Conservation (phyloP, 2,797 vertebrate species). For the Onychomys torridus region DNA sequence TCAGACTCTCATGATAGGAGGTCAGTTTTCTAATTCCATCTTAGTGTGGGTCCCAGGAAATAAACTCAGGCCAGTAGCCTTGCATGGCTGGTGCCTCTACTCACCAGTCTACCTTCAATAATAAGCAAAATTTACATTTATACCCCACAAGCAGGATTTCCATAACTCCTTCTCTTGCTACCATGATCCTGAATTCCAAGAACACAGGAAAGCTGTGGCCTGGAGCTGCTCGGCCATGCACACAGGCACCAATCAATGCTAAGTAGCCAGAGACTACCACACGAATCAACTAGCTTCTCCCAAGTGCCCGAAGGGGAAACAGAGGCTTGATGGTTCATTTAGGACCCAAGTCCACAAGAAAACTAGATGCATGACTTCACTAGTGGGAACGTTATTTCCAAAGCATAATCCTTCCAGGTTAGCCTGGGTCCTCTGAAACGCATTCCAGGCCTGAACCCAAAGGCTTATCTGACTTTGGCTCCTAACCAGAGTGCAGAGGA, state of each 20-base stretch:
- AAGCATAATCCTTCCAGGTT: slow-evolving; percentile 26
- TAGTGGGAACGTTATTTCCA: slow-evolving; percentile 41
- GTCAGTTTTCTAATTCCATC: background rate
- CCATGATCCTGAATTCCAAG: background rate
- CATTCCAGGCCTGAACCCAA: accelerated
- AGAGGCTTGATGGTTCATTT: slow-evolving; percentile 19
- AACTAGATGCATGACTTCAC: background rate
- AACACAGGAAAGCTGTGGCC: background rate
- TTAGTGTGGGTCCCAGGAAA: background rate
- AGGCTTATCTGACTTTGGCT: slow-evolving; percentile 59
- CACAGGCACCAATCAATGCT: accelerated
- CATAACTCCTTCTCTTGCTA: background rate
- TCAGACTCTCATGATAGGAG: background rate
- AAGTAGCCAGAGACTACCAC: background rate
- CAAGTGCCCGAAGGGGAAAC: background rate
- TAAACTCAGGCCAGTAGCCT: background rate
- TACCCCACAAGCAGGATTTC: background rate
- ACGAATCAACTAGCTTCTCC: background rate
- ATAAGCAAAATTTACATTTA: background rate
- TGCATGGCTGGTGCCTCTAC: background rate
- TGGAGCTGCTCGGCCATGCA: background rate
- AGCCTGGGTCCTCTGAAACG: slow-evolving; percentile 40
- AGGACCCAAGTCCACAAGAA: slow-evolving; percentile 16
- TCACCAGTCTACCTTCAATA: background rate
- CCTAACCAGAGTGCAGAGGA: slow-evolving; percentile 66